Percentiles rank a stretch among this genome's conserved stretches.
Conservation (phyloP, 1,140 invertebrate genomes). For the Arctopsyche grandis region DNA sequence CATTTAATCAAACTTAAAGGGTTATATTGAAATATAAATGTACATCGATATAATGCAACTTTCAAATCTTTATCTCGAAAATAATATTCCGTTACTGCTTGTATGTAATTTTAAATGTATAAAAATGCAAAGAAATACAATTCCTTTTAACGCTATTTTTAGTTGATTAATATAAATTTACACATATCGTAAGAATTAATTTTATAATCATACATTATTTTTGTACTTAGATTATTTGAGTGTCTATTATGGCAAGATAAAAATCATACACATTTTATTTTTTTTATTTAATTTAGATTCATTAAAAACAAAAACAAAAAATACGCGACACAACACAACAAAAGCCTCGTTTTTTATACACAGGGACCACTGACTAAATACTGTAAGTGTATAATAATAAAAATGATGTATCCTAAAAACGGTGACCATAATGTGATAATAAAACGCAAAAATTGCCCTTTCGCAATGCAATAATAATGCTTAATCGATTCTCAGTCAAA, state of each 20-base stretch:
- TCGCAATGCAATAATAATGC: no score
- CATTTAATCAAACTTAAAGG: background rate
- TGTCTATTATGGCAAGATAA: constrained; percentile 31
- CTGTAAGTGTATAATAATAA: no score
- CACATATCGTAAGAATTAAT: constrained; percentile 25
- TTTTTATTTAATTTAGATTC: constrained; percentile 4
- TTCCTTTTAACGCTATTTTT: constrained; percentile 20
- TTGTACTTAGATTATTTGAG: constrained; percentile 38
- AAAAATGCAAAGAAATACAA: constrained; percentile 37
- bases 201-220: constrained; percentile 31
- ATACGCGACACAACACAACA: background rate
- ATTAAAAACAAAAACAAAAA: background rate
- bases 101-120: constrained; percentile 11
- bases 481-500: no score
- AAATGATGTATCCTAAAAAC: constrained; percentile 11
- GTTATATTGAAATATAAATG: background rate
- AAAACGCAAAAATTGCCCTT: background rate
- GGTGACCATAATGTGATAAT: no score
- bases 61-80: no score
- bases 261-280: constrained; percentile 13
- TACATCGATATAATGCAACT: no score
- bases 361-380: background rate
- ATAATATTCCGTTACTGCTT: background rate
- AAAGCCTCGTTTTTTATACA: constrained; percentile 3
- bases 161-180: constrained; percentile 24